Conservation (phyloP, 1,140 invertebrate genomes). For the Zophobas morio region DNA sequence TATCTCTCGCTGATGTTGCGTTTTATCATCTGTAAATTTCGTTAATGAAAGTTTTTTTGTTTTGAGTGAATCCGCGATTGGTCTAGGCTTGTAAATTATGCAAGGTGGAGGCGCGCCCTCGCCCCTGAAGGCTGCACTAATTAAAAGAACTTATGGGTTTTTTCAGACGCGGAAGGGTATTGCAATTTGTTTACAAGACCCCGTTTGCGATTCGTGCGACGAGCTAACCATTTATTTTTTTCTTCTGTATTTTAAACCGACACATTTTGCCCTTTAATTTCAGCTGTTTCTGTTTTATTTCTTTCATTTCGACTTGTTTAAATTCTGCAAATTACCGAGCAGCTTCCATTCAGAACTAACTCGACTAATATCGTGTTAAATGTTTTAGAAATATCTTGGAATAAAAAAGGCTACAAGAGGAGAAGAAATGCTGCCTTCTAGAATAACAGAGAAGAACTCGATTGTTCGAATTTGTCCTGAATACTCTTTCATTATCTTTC, state of each 20-base stretch:
- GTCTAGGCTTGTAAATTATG: constrained; percentile 55
- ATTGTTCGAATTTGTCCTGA: constrained; percentile 52
- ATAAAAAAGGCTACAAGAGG: constrained; percentile 49
- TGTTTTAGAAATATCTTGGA: constrained; percentile 54
- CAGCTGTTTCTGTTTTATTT: constrained; percentile 52
- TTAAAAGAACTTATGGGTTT: constrained; percentile 60
- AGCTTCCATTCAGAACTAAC: constrained; percentile 51
- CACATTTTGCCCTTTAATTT: constrained; percentile 53
- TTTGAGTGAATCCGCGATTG: constrained; percentile 51
- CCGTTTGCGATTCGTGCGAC: constrained; percentile 51
- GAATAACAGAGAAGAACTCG: constrained; percentile 55
- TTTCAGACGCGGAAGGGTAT: constrained; percentile 56
- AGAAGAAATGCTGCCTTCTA: constrained; percentile 49
- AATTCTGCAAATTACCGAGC: constrained; percentile 52
- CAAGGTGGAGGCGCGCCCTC: constrained; percentile 40
- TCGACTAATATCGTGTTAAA: constrained; percentile 54
- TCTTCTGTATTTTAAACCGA: constrained; percentile 50
- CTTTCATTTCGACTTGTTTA: constrained; percentile 52
- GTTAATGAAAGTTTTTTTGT: constrained; percentile 56
- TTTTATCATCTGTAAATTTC: constrained; percentile 61
- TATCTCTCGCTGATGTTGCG: constrained; percentile 53
- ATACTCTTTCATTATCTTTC: constrained; percentile 57
- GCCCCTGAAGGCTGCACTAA: constrained; percentile 52
- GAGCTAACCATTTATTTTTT: constrained; percentile 49
- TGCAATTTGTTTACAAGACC: constrained; percentile 56